A percentile compares a stretch with the other conserved stretches of the same genome.
Conservation (phyloP, 1,140 invertebrate species). For the Euschistus heros region DNA sequence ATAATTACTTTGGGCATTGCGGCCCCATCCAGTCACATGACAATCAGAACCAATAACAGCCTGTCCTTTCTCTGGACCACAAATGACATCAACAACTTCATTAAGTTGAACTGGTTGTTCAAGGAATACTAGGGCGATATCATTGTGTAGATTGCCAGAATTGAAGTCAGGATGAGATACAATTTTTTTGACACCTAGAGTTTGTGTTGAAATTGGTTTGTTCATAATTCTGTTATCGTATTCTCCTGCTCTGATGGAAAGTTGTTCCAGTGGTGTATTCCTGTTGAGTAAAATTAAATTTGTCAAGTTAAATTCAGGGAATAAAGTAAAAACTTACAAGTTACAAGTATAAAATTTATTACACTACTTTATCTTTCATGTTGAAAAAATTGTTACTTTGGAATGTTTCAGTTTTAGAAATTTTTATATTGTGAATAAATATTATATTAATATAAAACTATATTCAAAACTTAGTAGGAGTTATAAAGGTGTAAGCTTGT, state of each 20-base stretch:
- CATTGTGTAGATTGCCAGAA: conserved; percentile 35
- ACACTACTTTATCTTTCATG: too few species aligned
- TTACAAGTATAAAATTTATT: too few species aligned
- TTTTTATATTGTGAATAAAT: too few species aligned
- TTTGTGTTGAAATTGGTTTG: conserved; percentile 45
- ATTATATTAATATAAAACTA: too few species aligned
- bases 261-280: not conserved
- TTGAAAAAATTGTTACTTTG: too few species aligned
- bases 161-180: conserved; percentile 36
- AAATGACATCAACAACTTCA: conserved; percentile 41
- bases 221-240: conserved; percentile 47
- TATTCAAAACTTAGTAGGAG: too few species aligned
- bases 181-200: conserved; percentile 37
- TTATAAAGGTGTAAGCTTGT: too few species aligned
- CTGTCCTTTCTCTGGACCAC: conserved; percentile 36
- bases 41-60: conserved; percentile 35
- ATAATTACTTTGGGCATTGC: conserved; percentile 39
- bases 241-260: conserved; percentile 44
- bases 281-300: too few species aligned
- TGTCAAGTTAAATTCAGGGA: too few species aligned
- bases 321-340: too few species aligned
- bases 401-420: too few species aligned
- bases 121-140: conserved; percentile 40
- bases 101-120: conserved; percentile 31
- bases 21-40: conserved; percentile 56